These are phyloP conservation scores for Toxotes lorentzi DNA, from an alignment of 2,797 vertebrate species.

Conservation along the genomic window DNA sequence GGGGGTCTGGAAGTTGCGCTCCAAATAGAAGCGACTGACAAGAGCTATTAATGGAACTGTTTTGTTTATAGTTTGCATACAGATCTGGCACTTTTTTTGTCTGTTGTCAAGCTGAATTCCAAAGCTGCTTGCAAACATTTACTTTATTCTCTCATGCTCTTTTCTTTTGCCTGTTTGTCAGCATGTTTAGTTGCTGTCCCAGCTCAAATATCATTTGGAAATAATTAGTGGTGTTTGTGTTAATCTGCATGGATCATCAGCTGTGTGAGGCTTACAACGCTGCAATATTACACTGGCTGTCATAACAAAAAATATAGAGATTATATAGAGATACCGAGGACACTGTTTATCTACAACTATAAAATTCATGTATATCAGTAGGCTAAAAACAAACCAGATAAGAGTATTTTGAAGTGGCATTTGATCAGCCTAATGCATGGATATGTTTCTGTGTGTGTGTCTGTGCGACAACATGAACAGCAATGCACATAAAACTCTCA, in stretches of 20 bases:
- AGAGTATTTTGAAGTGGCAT: background rate
- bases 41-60: conserved; percentile 36
- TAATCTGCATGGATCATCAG: conserved; percentile 48
- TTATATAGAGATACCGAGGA: background rate
- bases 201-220: conserved; percentile 53
- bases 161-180: conserved; percentile 36
- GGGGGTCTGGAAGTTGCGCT: conserved; percentile 34
- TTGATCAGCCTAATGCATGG: background rate
- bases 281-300: conserved; percentile 1
- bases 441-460: background rate
- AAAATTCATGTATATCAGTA: background rate
- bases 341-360: background rate
- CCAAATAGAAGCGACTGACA: conserved; percentile 27
- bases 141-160: conserved; percentile 12
- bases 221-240: conserved; percentile 57
- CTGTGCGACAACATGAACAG: background rate
- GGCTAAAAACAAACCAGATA: background rate
- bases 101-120: conserved; percentile 4
- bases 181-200: conserved; percentile 2
- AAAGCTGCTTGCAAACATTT: conserved; percentile 41
- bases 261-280: conserved; percentile 6
- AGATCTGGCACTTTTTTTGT: conserved; percentile 6
- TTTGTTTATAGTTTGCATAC: conserved; percentile 29
- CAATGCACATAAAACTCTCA: background rate
- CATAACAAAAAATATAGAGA: background rate